Conservation (phyloP, 2,888 invertebrate species). For the Stenchaetothrips biformis region DNA sequence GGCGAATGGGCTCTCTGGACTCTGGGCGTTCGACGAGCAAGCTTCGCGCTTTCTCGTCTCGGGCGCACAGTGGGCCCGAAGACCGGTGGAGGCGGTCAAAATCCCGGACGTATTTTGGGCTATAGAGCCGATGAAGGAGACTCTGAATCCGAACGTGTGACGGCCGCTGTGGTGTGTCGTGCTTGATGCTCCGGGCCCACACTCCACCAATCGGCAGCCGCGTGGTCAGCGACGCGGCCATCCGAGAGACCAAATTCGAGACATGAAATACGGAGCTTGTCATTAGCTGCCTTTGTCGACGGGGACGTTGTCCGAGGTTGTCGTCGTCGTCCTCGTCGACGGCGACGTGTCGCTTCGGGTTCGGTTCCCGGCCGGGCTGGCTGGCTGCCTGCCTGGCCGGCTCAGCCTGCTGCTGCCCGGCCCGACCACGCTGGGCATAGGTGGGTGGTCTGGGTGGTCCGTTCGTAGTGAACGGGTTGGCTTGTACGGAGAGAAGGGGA, state of each 20-base stretch:
- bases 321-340: not conserved
- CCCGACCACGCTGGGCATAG: not conserved
- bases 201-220: no score
- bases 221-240: not conserved
- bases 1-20: not conserved
- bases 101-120: no score
- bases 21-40: not conserved
- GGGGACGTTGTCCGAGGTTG: not conserved
- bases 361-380: not conserved
- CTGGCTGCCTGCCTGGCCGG: not conserved
- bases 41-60: no score
- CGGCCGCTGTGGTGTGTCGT: no score
- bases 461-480: not conserved
- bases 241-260: no score
- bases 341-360: not conserved
- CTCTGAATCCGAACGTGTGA: no score
- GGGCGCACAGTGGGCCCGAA: no score
- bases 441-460: conserved; percentile 3
- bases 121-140: no score
- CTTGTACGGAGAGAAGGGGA: not conserved
- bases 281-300: no score
- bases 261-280: no score
- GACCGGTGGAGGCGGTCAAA: no score
- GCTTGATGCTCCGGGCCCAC: no score
- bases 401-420: not conserved